Conservation (phyloP, 2,888 invertebrate species). For the Ommatoiulus sabulosus region DNA sequence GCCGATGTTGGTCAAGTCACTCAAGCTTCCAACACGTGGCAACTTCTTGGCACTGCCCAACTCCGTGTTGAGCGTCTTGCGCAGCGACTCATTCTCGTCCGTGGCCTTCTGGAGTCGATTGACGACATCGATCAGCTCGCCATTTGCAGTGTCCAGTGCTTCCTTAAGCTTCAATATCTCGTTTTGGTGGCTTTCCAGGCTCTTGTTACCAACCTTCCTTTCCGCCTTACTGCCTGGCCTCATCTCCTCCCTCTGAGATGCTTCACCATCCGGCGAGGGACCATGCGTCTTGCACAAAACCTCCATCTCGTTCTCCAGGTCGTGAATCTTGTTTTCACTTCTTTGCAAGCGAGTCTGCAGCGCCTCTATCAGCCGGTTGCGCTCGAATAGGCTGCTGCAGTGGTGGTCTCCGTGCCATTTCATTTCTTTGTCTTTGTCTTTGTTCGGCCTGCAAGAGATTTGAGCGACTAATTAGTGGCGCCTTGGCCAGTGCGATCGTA, state of each 20-base stretch:
- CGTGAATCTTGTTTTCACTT: constrained; percentile 83
- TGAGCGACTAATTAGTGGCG: neutral
- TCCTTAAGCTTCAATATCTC: constrained; percentile 42
- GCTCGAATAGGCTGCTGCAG: constrained; percentile 67
- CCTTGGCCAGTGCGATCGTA: too few species aligned
- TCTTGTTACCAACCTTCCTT: constrained; percentile 65
- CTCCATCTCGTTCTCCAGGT: constrained; percentile 82
- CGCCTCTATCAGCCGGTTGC: constrained; percentile 83
- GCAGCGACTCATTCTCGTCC: constrained; percentile 50
- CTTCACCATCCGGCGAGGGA: constrained; percentile 66
- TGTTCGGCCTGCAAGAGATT: constrained; percentile 6
- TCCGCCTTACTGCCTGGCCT: constrained; percentile 67
- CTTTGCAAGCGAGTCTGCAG: constrained; percentile 84
- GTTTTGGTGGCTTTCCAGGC: neutral
- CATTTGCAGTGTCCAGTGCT: constrained; percentile 42
- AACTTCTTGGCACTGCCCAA: constrained; percentile 51
- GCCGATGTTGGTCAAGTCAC: constrained; percentile 84
- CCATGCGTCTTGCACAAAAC: constrained; percentile 78
- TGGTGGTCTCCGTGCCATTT: constrained; percentile 47
- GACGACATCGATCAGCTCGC: constrained; percentile 50
- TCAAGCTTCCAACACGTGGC: constrained; percentile 79
- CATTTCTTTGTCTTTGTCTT: constrained; percentile 21
- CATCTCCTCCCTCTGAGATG: constrained; percentile 68
- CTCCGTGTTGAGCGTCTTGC: neutral
- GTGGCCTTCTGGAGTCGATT: constrained; percentile 47